Conservation (phyloP, 2,888 invertebrate genomes). For the Bedellia somnulentella region DNA sequence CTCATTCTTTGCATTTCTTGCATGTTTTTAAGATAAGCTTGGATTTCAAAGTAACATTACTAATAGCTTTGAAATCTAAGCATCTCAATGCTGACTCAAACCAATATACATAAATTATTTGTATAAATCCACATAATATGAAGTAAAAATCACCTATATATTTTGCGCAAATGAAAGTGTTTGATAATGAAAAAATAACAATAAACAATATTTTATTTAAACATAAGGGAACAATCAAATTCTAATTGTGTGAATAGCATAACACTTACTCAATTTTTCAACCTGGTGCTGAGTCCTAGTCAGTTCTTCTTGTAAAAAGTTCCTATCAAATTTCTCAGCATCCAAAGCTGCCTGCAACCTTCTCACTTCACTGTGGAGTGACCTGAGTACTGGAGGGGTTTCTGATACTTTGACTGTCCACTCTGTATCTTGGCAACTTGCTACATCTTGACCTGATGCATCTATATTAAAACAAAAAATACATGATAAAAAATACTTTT, state of each 20-base stretch:
- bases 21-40: too few species aligned
- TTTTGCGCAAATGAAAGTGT: constrained; percentile 7
- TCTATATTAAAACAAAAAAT: constrained; percentile 22
- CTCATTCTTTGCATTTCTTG: too few species aligned
- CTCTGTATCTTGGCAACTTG: constrained; percentile 10
- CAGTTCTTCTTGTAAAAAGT: constrained; percentile 64
- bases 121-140: too few species aligned
- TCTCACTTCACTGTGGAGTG: constrained; percentile 46
- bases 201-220: background rate
- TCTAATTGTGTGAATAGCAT: too few species aligned
- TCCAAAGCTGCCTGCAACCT: constrained; percentile 61
- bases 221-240: background rate
- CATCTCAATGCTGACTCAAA: too few species aligned
- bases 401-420: constrained; percentile 19
- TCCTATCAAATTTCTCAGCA: constrained; percentile 64
- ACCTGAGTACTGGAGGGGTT: constrained; percentile 41
- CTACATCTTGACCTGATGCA: constrained; percentile 30
- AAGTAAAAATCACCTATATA: constrained; percentile 5
- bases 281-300: constrained; percentile 22
- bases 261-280: background rate
- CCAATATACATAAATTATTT: too few species aligned
- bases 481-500: background rate
- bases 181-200: too few species aligned
- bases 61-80: too few species aligned
- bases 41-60: too few species aligned